These are phyloP conservation scores for Coluber constrictor DNA, from an alignment of 2,797 vertebrate genomes.

Conservation along the genomic window DNA sequence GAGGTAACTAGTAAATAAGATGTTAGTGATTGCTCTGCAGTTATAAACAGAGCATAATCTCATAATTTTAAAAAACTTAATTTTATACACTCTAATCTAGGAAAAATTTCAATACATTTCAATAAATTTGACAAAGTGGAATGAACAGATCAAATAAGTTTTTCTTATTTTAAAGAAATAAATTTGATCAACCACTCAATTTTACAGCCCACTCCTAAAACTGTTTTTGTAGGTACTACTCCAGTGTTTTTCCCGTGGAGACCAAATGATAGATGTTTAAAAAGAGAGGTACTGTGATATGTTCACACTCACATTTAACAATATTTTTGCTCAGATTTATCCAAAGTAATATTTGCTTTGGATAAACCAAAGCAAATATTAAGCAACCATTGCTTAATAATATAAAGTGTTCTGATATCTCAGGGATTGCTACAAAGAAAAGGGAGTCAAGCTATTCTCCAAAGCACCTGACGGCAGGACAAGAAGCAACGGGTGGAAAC, in stretches of 20 bases:
- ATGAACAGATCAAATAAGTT: neutral
- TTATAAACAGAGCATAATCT: neutral
- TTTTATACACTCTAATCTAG: neutral
- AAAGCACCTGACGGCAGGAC: too few relatives aligned
- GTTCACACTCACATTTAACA: constrained; percentile 13
- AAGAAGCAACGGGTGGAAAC: too few relatives aligned
- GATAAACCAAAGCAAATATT: too few relatives aligned
- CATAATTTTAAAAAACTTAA: neutral
- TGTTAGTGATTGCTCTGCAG: neutral
- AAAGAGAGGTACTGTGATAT: neutral
- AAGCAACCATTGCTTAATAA: too few relatives aligned
- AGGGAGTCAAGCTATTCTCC: too few relatives aligned
- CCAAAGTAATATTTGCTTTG: neutral
- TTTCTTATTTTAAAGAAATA: neutral
- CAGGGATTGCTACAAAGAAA: too few relatives aligned
- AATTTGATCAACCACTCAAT: too few relatives aligned
- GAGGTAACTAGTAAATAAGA: neutral
- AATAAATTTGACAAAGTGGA: neutral
- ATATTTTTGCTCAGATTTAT: constrained; percentile 23
- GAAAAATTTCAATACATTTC: neutral
- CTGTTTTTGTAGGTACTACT: neutral
- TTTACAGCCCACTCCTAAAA: neutral
- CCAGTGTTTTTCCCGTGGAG: neutral
- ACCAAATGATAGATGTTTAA: neutral
- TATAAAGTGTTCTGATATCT: neutral